phyloP scores from a whole-genome alignment of 1,140 invertebrate genomes.

The Drosophila nannoptera region DNA sequence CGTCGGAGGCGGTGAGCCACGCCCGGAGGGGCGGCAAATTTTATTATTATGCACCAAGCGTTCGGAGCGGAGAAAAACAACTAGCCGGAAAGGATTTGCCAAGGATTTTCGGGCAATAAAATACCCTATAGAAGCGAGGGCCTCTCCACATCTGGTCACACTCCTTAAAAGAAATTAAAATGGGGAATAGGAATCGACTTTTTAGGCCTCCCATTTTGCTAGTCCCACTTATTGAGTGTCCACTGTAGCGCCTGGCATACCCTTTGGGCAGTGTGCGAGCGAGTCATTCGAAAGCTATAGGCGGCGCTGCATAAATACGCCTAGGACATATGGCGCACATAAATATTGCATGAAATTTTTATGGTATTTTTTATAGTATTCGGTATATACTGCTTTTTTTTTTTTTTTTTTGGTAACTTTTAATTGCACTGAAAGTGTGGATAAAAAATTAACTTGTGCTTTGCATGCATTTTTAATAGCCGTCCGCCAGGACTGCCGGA shows the following conservation, averaged over 20 bases:
- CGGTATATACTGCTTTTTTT: not conserved
- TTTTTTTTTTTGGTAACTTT: constrained; percentile 47
- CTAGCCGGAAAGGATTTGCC: constrained; percentile 1
- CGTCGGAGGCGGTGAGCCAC: constrained; percentile 16
- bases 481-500: constrained; percentile 44
- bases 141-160: no score
- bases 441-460: constrained; percentile 70
- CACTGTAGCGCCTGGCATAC: not conserved
- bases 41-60: constrained; percentile 73
- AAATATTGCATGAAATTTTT: constrained; percentile 68
- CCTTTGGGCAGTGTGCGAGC: not conserved
- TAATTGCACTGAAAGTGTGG: constrained; percentile 69
- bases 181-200: not conserved
- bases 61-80: constrained; percentile 36
- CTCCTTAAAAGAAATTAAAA: no score
- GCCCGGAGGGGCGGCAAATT: constrained; percentile 31
- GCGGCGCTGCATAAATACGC: constrained; percentile 50
- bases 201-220: not conserved
- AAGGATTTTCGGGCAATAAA: not conserved
- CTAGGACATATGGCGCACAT: constrained; percentile 61
- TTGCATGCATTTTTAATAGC: constrained; percentile 74
- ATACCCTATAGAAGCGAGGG: not conserved
- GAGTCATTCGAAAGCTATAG: constrained; percentile 35
- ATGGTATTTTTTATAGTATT: constrained; percentile 32
- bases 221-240: not conserved